Conservation (phyloP, 2,113 vertebrate genomes). For the Tympanuchus pallidicinctus region DNA sequence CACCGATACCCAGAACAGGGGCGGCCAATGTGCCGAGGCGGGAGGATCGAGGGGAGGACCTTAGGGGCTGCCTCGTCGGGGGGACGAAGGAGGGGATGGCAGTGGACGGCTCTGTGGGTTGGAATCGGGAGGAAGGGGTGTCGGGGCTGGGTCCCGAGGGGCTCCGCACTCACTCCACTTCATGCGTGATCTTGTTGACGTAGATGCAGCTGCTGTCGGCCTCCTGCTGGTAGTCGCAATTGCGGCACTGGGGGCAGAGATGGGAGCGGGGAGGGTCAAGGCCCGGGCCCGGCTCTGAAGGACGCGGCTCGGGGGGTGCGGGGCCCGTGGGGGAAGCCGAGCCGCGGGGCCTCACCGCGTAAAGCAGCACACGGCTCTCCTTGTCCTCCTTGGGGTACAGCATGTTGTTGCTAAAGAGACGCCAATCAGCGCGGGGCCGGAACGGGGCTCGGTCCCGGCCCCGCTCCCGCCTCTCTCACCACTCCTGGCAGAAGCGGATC, state of each 20-base stretch:
- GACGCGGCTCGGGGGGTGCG: too few species aligned
- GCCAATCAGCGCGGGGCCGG: background rate
- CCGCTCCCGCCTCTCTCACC: conserved; percentile 51
- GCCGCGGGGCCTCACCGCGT: conserved; percentile 84
- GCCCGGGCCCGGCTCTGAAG: background rate
- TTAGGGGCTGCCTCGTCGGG: too few species aligned
- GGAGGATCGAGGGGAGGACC: too few species aligned
- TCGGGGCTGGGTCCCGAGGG: background rate
- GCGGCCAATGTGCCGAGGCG: too few species aligned
- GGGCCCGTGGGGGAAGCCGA: too few species aligned
- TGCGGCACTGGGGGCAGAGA: conserved; percentile 82
- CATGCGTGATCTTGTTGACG: conserved; percentile 96
- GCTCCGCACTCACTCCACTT: conserved; percentile 82
- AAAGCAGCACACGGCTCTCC: conserved; percentile 92
- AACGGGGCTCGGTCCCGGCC: too few species aligned
- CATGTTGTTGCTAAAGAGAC: conserved; percentile 89
- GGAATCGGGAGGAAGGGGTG: too few species aligned
- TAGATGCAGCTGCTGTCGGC: conserved; percentile 97
- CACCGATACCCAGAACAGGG: background rate
- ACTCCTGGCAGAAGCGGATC: conserved; percentile 80
- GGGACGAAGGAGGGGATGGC: too few species aligned
- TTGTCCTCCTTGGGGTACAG: conserved; percentile 96
- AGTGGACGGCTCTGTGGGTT: too few species aligned
- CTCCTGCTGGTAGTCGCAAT: conserved; percentile 96
- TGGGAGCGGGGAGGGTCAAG: background rate